Conservation (phyloP, 2,888 invertebrate genomes). For the Lordiphosa fenestrarum region DNA sequence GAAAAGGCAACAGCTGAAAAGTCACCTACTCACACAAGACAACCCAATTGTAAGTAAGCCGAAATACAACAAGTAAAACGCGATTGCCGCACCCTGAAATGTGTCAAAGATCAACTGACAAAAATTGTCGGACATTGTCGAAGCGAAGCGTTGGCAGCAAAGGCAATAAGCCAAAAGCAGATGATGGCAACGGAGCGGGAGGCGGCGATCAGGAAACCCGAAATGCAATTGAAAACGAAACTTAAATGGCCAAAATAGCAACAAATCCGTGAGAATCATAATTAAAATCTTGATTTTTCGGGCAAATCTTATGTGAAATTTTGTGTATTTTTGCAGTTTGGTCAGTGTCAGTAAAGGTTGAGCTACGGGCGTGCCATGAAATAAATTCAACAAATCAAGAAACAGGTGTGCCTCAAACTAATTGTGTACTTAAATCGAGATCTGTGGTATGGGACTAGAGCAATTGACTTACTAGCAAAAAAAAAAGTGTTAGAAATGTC, state of each 20-base stretch:
- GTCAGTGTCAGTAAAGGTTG: slow-evolving; percentile 9
- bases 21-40: slow-evolving; percentile 62
- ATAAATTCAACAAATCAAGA: slow-evolving; percentile 5
- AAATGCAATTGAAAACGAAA: slow-evolving; percentile 67
- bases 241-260: slow-evolving; percentile 37
- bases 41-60: slow-evolving; percentile 40
- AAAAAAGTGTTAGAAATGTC: too few species aligned
- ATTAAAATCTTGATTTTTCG: slow-evolving; percentile 37
- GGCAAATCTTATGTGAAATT: slow-evolving; percentile 20
- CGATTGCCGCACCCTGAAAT: slow-evolving; percentile 66
- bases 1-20: slow-evolving; percentile 54
- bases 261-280: slow-evolving; percentile 67
- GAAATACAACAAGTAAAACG: slow-evolving; percentile 3
- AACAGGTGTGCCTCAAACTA: slow-evolving; percentile 5
- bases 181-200: background rate
- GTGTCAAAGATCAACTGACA: slow-evolving; percentile 77
- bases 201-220: slow-evolving; percentile 36
- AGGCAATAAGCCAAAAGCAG: slow-evolving; percentile 48
- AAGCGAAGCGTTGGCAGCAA: slow-evolving; percentile 25
- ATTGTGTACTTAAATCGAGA: background rate
- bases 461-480: too few species aligned
- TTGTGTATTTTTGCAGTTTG: slow-evolving; percentile 1
- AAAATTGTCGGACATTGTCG: slow-evolving; percentile 61
- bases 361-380: slow-evolving; percentile 1
- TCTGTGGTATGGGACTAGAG: too few species aligned